phyloP scores from a whole-genome alignment of 2,888 invertebrate species.

The Bursaphelenchus okinawaensis region DNA sequence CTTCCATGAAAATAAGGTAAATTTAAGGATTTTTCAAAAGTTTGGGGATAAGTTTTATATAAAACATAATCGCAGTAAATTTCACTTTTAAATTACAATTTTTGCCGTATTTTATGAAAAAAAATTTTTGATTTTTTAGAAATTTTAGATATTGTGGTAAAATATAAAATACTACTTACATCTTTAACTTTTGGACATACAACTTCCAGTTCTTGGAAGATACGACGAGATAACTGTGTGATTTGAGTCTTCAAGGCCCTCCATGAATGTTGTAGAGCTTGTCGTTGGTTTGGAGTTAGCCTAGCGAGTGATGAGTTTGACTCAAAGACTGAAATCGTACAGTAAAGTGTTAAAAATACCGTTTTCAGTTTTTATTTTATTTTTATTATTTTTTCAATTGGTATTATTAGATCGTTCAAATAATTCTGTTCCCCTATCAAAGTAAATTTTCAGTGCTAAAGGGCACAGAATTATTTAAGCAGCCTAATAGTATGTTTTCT shows the following conservation, averaged over 20 bases:
- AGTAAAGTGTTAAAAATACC: background rate
- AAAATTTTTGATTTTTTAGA: background rate
- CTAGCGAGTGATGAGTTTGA: constrained; percentile 22
- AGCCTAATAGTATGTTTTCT: too few relatives aligned
- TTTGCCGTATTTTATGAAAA: too few relatives aligned
- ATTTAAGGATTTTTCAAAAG: too few relatives aligned
- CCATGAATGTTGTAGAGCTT: constrained; percentile 46
- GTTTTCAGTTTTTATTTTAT: background rate
- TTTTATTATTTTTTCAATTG: background rate
- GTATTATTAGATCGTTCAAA: too few relatives aligned
- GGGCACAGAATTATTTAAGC: too few relatives aligned
- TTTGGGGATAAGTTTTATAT: too few relatives aligned
- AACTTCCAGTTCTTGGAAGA: constrained; percentile 50
- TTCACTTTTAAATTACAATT: too few relatives aligned
- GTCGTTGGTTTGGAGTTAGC: constrained; percentile 26
- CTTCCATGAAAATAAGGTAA: constrained; percentile 1
- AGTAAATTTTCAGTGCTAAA: too few relatives aligned
- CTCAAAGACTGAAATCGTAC: constrained; percentile 16
- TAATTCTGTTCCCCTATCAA: too few relatives aligned
- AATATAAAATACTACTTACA: constrained; percentile 22
- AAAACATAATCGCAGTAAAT: too few relatives aligned
- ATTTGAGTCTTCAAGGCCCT: constrained; percentile 41
- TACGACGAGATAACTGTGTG: constrained; percentile 42
- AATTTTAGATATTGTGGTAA: background rate
- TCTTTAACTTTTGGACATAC: constrained; percentile 55